Conservation (phyloP, 1,140 invertebrate genomes). For the Leptonema lineaticorne region DNA sequence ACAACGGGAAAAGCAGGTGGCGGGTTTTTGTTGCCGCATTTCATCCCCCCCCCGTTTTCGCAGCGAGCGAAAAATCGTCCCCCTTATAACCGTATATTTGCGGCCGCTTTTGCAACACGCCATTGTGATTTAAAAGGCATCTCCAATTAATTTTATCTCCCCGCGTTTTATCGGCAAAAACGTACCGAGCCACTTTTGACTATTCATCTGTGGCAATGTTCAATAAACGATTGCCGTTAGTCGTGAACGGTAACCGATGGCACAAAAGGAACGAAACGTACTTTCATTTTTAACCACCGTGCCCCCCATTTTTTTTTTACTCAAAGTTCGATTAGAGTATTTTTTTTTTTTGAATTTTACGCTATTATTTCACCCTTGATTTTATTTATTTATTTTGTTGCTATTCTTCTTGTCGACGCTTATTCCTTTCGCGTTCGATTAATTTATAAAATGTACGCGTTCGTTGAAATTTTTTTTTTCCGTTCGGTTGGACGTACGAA, state of each 20-base stretch:
- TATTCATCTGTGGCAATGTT: neutral
- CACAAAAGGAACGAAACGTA: neutral
- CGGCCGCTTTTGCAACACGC: neutral
- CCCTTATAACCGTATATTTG: too few species aligned
- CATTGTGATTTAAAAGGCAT: neutral
- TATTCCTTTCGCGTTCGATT: too few species aligned
- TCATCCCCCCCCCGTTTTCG: neutral
- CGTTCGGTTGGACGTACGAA: too few species aligned
- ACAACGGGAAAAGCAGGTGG: neutral
- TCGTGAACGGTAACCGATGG: too few species aligned
- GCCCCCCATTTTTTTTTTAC: too few species aligned
- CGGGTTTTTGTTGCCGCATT: neutral
- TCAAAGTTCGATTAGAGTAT: neutral
- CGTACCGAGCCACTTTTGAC: neutral
- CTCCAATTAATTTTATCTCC: constrained; percentile 2
- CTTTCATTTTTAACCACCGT: too few species aligned
- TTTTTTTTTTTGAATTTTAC: neutral
- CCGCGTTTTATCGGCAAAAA: neutral
- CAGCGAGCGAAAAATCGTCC: too few species aligned
- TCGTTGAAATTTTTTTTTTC: too few species aligned
- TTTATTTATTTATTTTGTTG: too few species aligned
- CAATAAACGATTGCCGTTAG: neutral
- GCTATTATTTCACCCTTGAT: too few species aligned
- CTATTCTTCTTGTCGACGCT: too few species aligned
- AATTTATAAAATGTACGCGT: too few species aligned